Percentiles rank a stretch among this genome's conserved stretches.
Conservation (phyloP, 1,140 invertebrate species). For the Colletes latitarsis region DNA sequence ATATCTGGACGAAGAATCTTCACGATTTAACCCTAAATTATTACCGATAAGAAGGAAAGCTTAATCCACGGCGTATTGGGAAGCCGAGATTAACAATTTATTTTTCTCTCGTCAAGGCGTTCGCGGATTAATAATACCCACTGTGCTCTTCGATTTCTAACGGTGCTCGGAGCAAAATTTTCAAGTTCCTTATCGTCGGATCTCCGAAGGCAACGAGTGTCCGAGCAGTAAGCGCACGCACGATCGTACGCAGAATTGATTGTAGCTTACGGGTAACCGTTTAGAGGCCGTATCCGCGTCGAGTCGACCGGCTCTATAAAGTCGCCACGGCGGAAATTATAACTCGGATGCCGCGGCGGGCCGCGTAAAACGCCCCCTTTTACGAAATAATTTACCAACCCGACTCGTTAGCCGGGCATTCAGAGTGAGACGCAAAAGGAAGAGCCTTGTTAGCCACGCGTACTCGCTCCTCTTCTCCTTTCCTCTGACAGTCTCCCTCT, state of each 20-base stretch:
- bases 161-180: background rate
- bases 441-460: constrained; percentile 59
- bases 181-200: background rate
- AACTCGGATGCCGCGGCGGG: constrained; percentile 57
- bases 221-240: constrained; percentile 9
- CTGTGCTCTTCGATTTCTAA: background rate
- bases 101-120: background rate
- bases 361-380: constrained; percentile 61
- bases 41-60: no score
- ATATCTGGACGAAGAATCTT: no score
- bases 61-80: no score
- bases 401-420: constrained; percentile 65
- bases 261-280: constrained; percentile 55
- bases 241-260: constrained; percentile 54
- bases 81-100: background rate
- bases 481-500: background rate
- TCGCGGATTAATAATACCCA: background rate
- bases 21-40: no score
- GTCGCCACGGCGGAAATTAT: constrained; percentile 64
- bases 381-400: constrained; percentile 67
- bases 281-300: constrained; percentile 35
- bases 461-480: background rate
- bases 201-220: background rate
- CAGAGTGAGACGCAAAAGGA: constrained; percentile 55
- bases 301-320: constrained; percentile 60